Percentiles rank a stretch among this genome's conserved stretches.
These are phyloP conservation scores for Mesaphorura yosii DNA, from an alignment of 1,140 invertebrate genomes.

Conservation along the genomic window DNA sequence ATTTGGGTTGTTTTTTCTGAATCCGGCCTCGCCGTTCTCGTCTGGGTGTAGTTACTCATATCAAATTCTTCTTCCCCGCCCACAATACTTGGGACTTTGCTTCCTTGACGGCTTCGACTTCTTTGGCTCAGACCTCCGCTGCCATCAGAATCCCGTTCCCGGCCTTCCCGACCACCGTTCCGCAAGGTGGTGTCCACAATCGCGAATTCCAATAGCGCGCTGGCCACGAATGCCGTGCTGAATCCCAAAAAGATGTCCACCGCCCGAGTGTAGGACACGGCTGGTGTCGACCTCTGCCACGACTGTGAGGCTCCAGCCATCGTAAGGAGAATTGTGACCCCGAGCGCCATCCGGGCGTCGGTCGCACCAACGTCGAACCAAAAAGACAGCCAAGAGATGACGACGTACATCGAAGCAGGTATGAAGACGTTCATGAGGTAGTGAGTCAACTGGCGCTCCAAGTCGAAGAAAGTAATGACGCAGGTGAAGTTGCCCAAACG, in stretches of 20 bases:
- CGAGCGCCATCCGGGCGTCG: slow-evolving; percentile 42
- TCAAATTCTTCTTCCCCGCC: too few species aligned
- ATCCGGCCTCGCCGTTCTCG: too few species aligned
- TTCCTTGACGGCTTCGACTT: too few species aligned
- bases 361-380: slow-evolving; percentile 45
- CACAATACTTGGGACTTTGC: too few species aligned
- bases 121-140: too few species aligned
- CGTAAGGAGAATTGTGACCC: slow-evolving; percentile 46
- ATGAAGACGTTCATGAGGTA: slow-evolving; percentile 45
- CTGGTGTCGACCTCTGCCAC: slow-evolving; percentile 33
- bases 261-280: slow-evolving; percentile 33
- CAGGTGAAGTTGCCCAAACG: slow-evolving; percentile 45
- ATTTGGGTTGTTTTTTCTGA: too few species aligned
- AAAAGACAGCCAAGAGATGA: slow-evolving; percentile 47
- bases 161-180: too few species aligned
- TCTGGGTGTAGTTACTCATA: too few species aligned
- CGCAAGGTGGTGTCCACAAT: too few species aligned
- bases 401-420: slow-evolving; percentile 44
- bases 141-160: too few species aligned
- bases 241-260: slow-evolving; percentile 47
- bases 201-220: too few species aligned
- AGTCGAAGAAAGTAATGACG: slow-evolving; percentile 40
- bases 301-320: slow-evolving; percentile 46
- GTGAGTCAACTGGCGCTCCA: slow-evolving; percentile 46
- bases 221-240: slow-evolving; percentile 47